Percentiles rank a stretch among this genome's conserved stretches.
These are phyloP conservation scores for Vannuccia rotundouncinata DNA, from an alignment of 2,888 invertebrate genomes.

Conservation along the genomic window DNA sequence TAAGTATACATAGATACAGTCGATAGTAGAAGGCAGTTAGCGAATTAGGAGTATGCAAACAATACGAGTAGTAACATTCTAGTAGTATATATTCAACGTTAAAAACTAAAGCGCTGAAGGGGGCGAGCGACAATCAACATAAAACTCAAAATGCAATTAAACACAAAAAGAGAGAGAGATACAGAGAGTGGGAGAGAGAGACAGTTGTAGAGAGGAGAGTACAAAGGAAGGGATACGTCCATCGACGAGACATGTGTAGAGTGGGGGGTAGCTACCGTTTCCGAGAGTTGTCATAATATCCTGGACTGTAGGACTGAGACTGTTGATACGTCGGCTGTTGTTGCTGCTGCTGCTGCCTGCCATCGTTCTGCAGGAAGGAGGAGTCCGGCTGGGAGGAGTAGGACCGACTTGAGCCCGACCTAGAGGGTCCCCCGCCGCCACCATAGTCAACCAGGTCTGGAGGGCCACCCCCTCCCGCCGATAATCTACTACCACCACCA, in stretches of 20 bases:
- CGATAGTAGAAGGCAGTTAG: neutral
- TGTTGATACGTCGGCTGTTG: neutral
- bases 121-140: neutral
- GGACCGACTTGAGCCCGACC: constrained; percentile 5
- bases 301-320: constrained; percentile 14
- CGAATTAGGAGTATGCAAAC: neutral
- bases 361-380: neutral
- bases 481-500: neutral
- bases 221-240: neutral
- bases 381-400: neutral
- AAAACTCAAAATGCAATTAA: neutral
- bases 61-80: neutral
- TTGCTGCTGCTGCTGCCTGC: neutral
- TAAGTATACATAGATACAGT: no score
- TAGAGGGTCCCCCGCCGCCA: neutral
- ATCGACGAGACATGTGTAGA: neutral
- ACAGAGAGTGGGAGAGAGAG: neutral
- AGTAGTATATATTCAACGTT: neutral
- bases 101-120: neutral
- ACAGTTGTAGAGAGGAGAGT: neutral
- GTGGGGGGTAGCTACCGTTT: constrained; percentile 18
- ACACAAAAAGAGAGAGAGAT: neutral
- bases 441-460: neutral
- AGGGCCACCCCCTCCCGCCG: neutral
- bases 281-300: constrained; percentile 11